A percentile compares a stretch with the other conserved stretches of the same genome.
phyloP scores from a whole-genome alignment of 2,888 invertebrate species.

The Agriopis marginaria region DNA sequence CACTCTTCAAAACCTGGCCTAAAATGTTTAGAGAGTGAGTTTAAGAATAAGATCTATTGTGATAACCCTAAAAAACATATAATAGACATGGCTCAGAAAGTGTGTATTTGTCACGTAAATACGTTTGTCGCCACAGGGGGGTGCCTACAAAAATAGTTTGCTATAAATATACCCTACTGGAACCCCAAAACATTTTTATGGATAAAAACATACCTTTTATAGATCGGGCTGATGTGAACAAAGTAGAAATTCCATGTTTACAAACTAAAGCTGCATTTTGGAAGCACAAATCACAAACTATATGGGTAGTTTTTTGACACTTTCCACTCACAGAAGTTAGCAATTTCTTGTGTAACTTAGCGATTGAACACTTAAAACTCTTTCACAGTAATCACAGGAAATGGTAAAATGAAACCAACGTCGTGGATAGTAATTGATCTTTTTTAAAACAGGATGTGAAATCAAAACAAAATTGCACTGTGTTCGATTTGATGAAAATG shows the following conservation, averaged over 20 bases:
- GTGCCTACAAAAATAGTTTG: slow-evolving; percentile 19
- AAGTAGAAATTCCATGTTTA: slow-evolving; percentile 20
- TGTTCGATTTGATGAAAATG: slow-evolving; percentile 31
- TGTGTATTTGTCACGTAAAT: not conserved
- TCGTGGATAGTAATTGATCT: slow-evolving; percentile 49
- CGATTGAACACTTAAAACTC: slow-evolving; percentile 23
- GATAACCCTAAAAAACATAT: too few relatives aligned
- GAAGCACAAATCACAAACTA: slow-evolving; percentile 4
- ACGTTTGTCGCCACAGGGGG: slow-evolving; percentile 14
- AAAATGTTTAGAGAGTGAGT: too few relatives aligned
- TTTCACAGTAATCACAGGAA: slow-evolving; percentile 47
- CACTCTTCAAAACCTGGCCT: too few relatives aligned
- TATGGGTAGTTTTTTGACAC: not conserved
- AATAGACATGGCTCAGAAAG: not conserved
- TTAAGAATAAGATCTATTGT: too few relatives aligned
- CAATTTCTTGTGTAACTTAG: slow-evolving; percentile 1
- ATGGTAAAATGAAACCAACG: slow-evolving; percentile 45
- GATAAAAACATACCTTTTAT: slow-evolving; percentile 23
- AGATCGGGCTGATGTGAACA: slow-evolving; percentile 7
- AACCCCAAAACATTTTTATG: not conserved
- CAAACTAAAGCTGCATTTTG: not conserved
- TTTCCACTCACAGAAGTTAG: slow-evolving; percentile 8
- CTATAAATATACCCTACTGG: not conserved
- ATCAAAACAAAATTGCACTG: slow-evolving; percentile 58
- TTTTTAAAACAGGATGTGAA: slow-evolving; percentile 62